A percentile compares a stretch with the other conserved stretches of the same genome.
phyloP scores from a whole-genome alignment of 2,888 invertebrate species.

The Escarpia spicata region DNA sequence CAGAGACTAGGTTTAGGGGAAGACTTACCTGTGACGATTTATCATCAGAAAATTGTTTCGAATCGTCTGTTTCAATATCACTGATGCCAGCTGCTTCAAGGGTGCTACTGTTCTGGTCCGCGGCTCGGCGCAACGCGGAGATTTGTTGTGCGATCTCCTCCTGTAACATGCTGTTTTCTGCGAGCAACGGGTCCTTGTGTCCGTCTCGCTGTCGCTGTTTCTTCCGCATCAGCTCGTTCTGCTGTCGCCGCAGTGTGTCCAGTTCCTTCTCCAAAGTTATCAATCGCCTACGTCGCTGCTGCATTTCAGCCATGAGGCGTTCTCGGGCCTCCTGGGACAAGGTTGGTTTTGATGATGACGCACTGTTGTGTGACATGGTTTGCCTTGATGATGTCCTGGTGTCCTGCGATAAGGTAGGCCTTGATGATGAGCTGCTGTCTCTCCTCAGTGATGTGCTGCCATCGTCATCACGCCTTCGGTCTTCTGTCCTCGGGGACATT shows the following conservation, averaged over 20 bases:
- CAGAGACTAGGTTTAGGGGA: not conserved
- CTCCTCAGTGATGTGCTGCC: not conserved
- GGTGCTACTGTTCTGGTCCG: constrained; percentile 33
- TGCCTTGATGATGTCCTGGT: no score
- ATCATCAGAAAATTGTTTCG: not conserved
- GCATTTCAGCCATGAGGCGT: not conserved
- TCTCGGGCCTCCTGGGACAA: not conserved
- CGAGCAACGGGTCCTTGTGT: constrained; percentile 57
- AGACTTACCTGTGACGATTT: not conserved
- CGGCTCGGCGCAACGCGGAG: constrained; percentile 42
- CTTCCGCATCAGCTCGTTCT: constrained; percentile 57
- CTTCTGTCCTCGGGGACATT: not conserved
- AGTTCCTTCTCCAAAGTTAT: constrained; percentile 45
- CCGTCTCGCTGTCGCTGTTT: constrained; percentile 53
- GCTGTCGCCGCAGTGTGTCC: constrained; percentile 51
- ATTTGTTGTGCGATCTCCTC: constrained; percentile 58
- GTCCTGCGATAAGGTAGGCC: not conserved
- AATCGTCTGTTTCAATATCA: not conserved
- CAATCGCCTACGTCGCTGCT: constrained; percentile 29
- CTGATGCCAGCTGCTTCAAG: not conserved
- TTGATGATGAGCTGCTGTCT: not conserved
- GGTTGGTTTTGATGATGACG: not conserved
- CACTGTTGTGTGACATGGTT: no score
- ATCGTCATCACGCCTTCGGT: not conserved
- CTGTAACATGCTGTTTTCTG: constrained; percentile 56